Percentiles rank a stretch among this genome's conserved stretches.
Evolutionary conservation across 2,113 vertebrate species (phyloP).

Genomic region (Anguilla rostrata): DNA sequence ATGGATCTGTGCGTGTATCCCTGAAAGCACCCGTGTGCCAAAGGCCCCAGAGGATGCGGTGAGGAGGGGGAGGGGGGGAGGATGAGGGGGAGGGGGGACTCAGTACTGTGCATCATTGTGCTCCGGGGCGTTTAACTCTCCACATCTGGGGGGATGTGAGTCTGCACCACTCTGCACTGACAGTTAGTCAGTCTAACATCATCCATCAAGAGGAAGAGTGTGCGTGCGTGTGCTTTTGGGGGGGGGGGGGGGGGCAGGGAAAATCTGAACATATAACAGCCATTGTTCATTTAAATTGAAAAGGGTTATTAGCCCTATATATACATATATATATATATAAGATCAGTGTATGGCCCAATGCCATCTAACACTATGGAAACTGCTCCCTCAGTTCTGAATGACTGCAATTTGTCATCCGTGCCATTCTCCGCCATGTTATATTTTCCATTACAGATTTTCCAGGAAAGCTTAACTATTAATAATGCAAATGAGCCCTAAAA

Average conservation of each 20-base stretch:
- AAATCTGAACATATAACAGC: not conserved
- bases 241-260: not conserved
- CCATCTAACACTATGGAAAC: not conserved
- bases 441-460: not conserved
- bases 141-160: conserved; percentile 64
- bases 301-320: not conserved
- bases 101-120: conserved; percentile 67
- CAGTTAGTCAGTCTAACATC: not conserved
- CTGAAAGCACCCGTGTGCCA: not conserved
- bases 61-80: not conserved
- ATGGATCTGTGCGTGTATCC: not conserved
- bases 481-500: not conserved
- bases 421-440: not conserved
- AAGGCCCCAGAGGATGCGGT: conserved; percentile 32
- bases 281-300: not conserved
- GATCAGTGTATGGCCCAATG: not conserved
- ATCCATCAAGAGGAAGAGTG: conserved; percentile 38
- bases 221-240: not conserved
- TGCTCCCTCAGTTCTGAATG: not conserved
- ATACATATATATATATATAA: not conserved
- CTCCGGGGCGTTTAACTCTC: conserved; percentile 52
- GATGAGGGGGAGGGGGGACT: not conserved
- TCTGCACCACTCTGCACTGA: conserved; percentile 28
- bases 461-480: not conserved
- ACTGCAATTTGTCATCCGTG: not conserved